Base-by-base conservation (phyloP, 2,797 vertebrate species). In the Microctenopoma steveboyesi region DNA sequence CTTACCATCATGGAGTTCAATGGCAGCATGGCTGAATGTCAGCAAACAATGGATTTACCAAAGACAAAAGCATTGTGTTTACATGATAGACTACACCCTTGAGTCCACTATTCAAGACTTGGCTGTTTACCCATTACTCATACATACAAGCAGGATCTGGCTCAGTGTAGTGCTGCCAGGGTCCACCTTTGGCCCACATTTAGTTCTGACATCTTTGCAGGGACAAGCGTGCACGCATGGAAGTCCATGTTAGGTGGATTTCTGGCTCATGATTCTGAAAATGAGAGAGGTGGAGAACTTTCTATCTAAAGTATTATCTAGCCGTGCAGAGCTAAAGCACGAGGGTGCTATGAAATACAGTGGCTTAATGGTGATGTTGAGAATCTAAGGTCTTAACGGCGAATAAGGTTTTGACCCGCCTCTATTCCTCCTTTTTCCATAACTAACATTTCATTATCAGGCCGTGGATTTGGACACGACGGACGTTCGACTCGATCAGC, bases 31-130 rank as follows among this genome's bases (percentile, higher is more conserved):
- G 27, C 64, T 2, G 42, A 74, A 49, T 16, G 47, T 78, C 57
- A 77, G 72, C 70, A 87, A 87, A 82, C 56, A n/a, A 33, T 72
- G 63, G 14, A 53, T 51, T 57, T 58, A 47, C 22, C 10, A 8
- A 54, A 63, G 18, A 50, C 13, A 63, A 74, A 75, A 83, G 72
- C 39, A 12, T 6, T 3, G 25, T 67, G 72, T 85, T 78, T 74
- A 75, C n/a, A 4, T 0, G 28, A 40, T 8, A 46, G 15, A 67
- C 53, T 53, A 16, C 16, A 43, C 18, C 28, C 48, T 30, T 0
- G 4, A 69, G 50, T 50, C 27, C 25, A 8, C 11, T 10, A 30
- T 43, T 61, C 27, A n/a, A 33, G 18, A n/a, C 35, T 45, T 11
- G 46, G 51, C 45, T 43, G 54, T 69, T 73, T 50, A 71, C 60